Evolutionary conservation across 2,888 invertebrate species (phyloP).

Genomic region (Koerneria pararmatus): DNA sequence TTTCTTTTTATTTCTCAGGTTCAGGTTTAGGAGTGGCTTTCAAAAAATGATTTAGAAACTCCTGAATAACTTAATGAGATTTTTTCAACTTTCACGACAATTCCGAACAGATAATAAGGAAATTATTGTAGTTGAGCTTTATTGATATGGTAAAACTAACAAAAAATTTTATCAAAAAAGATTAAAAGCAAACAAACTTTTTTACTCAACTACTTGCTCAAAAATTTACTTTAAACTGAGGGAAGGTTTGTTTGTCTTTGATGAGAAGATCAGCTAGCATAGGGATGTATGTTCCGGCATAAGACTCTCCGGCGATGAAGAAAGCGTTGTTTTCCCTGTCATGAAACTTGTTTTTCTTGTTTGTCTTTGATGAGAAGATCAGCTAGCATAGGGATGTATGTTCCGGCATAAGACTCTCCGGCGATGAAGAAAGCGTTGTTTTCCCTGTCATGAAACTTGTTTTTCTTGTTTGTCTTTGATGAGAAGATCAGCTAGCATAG

Average conservation of each 20-base stretch:
- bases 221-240: conserved; percentile 45
- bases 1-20: neutral
- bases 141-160: no score
- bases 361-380: conserved; percentile 31
- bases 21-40: no score
- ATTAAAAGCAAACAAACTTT: no score
- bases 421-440: conserved; percentile 62
- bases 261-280: conserved; percentile 38
- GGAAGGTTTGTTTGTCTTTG: conserved; percentile 29
- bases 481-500: conserved; percentile 48
- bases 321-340: conserved; percentile 59
- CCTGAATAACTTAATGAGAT: no score
- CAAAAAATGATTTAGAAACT: no score
- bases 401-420: conserved; percentile 65
- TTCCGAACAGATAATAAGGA: no score
- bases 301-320: conserved; percentile 64
- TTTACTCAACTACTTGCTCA: no score
- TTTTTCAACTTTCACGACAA: no score
- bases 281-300: conserved; percentile 64
- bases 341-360: no score
- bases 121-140: no score
- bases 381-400: conserved; percentile 62
- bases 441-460: conserved; percentile 27
- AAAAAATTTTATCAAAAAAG: no score
- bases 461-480: conserved; percentile 31